Evolutionary conservation across 2,113 vertebrate species (phyloP).

Genomic region (Eclectus roratus): DNA sequence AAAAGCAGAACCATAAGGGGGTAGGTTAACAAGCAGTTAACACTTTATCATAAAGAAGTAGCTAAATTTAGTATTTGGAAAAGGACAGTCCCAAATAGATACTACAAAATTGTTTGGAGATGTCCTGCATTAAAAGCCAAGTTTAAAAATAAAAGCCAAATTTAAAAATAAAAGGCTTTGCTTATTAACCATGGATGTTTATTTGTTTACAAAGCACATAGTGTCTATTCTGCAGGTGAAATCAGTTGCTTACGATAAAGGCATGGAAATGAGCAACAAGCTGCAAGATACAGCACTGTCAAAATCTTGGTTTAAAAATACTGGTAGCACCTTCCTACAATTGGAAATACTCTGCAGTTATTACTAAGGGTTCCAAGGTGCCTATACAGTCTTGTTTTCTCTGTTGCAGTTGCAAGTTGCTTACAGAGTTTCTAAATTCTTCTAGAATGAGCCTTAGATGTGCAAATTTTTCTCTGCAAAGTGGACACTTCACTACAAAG

Average conservation of each 20-base stretch:
- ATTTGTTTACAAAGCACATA: background rate
- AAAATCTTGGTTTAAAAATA: slow-evolving; percentile 12
- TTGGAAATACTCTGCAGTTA: slow-evolving; percentile 63
- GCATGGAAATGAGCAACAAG: background rate
- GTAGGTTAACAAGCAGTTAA: background rate
- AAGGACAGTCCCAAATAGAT: background rate
- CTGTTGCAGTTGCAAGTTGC: slow-evolving; percentile 60
- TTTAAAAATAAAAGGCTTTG: background rate
- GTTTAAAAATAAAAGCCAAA: background rate
- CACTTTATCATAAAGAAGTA: background rate
- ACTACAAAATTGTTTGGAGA: background rate
- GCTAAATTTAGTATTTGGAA: background rate
- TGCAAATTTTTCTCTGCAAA: slow-evolving; percentile 71
- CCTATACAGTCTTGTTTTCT: slow-evolving; percentile 67
- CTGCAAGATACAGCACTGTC: background rate
- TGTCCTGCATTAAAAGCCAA: background rate
- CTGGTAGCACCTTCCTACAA: slow-evolving; percentile 70
- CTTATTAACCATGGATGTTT: background rate
- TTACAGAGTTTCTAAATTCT: slow-evolving; percentile 70
- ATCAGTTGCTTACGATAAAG: background rate
- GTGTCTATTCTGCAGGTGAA: background rate
- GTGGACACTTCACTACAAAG: slow-evolving; percentile 70
- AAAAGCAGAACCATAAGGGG: background rate
- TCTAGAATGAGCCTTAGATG: slow-evolving; percentile 62
- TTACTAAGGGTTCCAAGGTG: slow-evolving; percentile 77